Percentiles rank a stretch among this genome's conserved stretches.
Evolutionary conservation across 2,797 vertebrate species (phyloP).

Genomic region (Urocyon cinereoargenteus): DNA sequence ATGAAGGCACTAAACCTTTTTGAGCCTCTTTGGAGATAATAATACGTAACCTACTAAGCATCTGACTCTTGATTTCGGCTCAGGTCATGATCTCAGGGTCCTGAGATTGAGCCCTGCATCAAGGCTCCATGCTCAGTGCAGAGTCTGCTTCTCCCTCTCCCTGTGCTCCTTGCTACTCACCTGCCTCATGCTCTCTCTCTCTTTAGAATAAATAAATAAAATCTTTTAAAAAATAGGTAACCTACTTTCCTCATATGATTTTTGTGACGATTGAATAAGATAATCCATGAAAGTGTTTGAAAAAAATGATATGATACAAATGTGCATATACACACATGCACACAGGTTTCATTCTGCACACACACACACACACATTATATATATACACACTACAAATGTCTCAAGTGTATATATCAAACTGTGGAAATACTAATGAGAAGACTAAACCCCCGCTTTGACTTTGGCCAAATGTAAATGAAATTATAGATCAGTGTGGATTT

Average conservation of each 20-base stretch:
- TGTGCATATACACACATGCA: fast-evolving
- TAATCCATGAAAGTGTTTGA: not conserved
- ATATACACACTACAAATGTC: not conserved
- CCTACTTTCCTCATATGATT: not conserved
- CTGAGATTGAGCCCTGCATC: not conserved
- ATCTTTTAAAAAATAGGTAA: not conserved
- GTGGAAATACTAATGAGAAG: not conserved
- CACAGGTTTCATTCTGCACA: not conserved
- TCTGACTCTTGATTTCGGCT: not conserved
- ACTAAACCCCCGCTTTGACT: not conserved
- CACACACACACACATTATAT: not conserved
- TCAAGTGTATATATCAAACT: not conserved
- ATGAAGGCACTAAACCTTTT: not conserved
- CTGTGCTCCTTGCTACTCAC: not conserved
- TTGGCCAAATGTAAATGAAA: constrained; percentile 16
- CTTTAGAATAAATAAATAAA: not conserved
- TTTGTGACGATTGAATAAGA: not conserved
- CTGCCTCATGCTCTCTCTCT: not conserved
- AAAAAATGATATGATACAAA: not conserved
- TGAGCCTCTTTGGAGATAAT: not conserved
- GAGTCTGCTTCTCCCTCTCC: not conserved
- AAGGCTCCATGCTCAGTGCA: not conserved
- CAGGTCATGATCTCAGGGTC: not conserved
- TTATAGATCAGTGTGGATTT: not conserved
- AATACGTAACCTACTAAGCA: not conserved